Evolutionary conservation across 2,888 invertebrate species (phyloP), one percentile per base, ranked within the genome.

Genomic region (Alsophila aescularia): DNA sequence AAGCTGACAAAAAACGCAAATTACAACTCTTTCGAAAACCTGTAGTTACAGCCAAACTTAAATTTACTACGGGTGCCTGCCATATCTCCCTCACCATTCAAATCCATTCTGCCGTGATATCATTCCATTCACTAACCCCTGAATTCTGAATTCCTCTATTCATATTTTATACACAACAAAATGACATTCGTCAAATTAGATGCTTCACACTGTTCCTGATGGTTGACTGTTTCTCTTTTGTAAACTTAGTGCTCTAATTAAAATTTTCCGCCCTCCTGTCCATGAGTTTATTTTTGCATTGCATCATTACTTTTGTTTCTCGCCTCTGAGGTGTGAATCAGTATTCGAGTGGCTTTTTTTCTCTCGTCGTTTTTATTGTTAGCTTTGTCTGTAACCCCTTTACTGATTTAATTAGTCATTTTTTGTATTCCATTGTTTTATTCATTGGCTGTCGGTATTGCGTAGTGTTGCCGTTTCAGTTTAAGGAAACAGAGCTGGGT

Each of bases 321-420:
- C 89, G 90, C 87, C 85, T 87, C 79, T 78, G 85, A 90, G 87
- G 90, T 90, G 90, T 84, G 88, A 90, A 87, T 73, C 69, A 75
- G 59, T 70, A 55, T 70, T 71, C 58, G 72, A 81, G 84, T 79
- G 77, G 65, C 75, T 78, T 78, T 78, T 79, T 78, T 40, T 31
- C 24, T 29, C 50, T 69, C 70, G 58, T 69, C 67, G 10, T 69
- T 76, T 71, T 76, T 73, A 73, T 79, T 79, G 69, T 75, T 72
- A 67, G 35, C 58, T 66, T 68, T 66, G 73, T 77, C 75, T 72
- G 70, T 68, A 69, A 64, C 71, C 73, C 74, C 74, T 81, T 79
- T 75, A 21, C 44, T 70, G 75, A 77, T 79, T 82, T 85, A 84
- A 85, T 85, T 83, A 78, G 77, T 72, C 65, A 67, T 64, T 56